Conservation (phyloP, 2,797 vertebrate genomes). For the Hyperoplus lanceolatus region DNA sequence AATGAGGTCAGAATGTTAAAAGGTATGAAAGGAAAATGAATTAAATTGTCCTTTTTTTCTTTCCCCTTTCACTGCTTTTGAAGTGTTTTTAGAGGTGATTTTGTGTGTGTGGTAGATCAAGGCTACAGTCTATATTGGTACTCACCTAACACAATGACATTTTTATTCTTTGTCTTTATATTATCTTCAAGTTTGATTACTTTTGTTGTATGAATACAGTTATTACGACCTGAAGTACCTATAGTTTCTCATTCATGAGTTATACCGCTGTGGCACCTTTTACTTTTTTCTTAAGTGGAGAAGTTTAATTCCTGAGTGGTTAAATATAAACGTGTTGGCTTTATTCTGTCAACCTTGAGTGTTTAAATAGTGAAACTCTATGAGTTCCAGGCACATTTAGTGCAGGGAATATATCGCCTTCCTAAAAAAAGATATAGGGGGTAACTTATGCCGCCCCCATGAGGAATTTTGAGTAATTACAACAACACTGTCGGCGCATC, state of each 20-base stretch:
- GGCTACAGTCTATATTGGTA: not conserved
- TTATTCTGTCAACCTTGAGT: conserved; percentile 26
- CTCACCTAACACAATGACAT: not conserved
- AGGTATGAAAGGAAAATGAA: conserved; percentile 11
- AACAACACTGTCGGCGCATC: too few species aligned
- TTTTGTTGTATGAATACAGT: conserved; percentile 21
- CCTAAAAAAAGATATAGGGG: not conserved
- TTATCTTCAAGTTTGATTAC: conserved; percentile 25
- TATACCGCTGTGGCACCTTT: conserved; percentile 11
- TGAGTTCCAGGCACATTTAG: not conserved
- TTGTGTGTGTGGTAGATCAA: conserved; percentile 8
- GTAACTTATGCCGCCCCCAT: too few species aligned
- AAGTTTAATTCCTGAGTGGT: conserved; percentile 10
- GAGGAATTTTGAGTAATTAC: too few species aligned
- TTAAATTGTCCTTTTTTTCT: conserved; percentile 19
- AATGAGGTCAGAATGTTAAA: conserved; percentile 23
- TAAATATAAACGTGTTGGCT: conserved; percentile 1
- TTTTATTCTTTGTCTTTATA: too few species aligned
- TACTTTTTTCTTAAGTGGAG: conserved; percentile 18
- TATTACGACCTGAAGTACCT: conserved; percentile 11
- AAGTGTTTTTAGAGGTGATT: not conserved
- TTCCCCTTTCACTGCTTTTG: not conserved
- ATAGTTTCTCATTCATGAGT: conserved; percentile 7
- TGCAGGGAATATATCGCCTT: not conserved
- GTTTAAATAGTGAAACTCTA: not conserved